phyloP scores from a whole-genome alignment of 2,888 invertebrate genomes.

The Agonopterix alstromeriana region DNA sequence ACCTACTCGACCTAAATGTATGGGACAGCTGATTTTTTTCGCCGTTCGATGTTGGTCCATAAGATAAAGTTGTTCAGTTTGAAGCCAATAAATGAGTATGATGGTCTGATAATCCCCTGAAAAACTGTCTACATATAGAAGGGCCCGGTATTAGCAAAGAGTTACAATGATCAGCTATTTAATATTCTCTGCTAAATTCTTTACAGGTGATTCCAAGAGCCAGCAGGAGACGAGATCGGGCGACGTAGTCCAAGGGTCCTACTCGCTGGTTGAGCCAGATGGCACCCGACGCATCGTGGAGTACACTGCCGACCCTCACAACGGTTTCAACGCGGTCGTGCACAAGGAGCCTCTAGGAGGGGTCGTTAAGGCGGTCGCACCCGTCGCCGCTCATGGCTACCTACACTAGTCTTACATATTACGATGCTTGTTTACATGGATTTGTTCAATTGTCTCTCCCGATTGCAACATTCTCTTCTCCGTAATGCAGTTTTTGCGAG shows the following conservation, averaged over 20 bases:
- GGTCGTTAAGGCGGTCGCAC: conserved; percentile 60
- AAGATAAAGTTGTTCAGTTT: too few relatives aligned
- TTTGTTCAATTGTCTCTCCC: too few relatives aligned
- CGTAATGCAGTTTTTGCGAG: too few relatives aligned
- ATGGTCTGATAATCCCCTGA: too few relatives aligned
- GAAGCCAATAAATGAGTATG: too few relatives aligned
- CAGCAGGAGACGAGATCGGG: conserved; percentile 76
- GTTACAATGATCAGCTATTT: too few relatives aligned
- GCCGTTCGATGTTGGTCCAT: too few relatives aligned
- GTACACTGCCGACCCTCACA: conserved; percentile 80
- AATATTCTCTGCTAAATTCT: not conserved
- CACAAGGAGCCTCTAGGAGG: conserved; percentile 76
- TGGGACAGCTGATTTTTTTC: too few relatives aligned
- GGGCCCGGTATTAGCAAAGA: too few relatives aligned
- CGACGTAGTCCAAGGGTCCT: conserved; percentile 80
- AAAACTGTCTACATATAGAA: too few relatives aligned
- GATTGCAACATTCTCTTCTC: too few relatives aligned
- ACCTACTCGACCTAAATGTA: too few relatives aligned
- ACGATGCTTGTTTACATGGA: not conserved
- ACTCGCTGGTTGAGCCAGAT: conserved; percentile 80
- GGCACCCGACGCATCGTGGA: conserved; percentile 79
- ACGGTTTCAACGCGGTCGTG: conserved; percentile 82
- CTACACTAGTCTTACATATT: conserved; percentile 30
- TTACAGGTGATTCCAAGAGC: conserved; percentile 63
- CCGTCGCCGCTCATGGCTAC: conserved; percentile 42